A percentile compares a stretch with the other conserved stretches of the same genome.
Evolutionary conservation across 2,888 invertebrate genomes (phyloP).

Genomic region (Dilophus febrilis): DNA sequence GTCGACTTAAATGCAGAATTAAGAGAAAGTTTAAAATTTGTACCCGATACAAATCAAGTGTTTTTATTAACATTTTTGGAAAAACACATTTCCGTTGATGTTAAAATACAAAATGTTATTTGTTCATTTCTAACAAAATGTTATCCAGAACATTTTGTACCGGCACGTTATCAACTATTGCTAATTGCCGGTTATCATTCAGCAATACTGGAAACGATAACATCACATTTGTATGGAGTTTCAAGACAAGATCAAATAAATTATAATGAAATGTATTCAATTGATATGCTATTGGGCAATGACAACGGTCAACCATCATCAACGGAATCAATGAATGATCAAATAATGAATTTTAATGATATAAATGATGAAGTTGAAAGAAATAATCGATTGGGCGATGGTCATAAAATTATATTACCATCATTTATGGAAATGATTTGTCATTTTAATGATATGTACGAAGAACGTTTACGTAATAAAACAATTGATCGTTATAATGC

Average conservation of each 20-base stretch:
- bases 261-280: conserved; percentile 24
- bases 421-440: conserved; percentile 54
- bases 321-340: no score
- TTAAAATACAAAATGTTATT: conserved; percentile 67
- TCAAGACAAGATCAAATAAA: conserved; percentile 38
- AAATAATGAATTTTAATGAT: no score
- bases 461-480: conserved; percentile 41
- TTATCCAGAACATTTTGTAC: conserved; percentile 65
- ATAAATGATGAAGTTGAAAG: conserved; percentile 15
- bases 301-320: no score
- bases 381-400: conserved; percentile 22
- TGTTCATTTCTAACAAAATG: conserved; percentile 66
- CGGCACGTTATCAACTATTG: conserved; percentile 64
- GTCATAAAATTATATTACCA: conserved; percentile 39
- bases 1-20: no score
- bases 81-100: no score
- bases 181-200: conserved; percentile 60
- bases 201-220: conserved; percentile 25
- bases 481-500: conserved; percentile 41
- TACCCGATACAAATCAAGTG: conserved; percentile 26
- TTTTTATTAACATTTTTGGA: conserved; percentile 47
- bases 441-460: conserved; percentile 50
- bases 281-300: no score
- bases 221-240: conserved; percentile 44
- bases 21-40: no score